These are phyloP conservation scores for Siniperca undulata DNA, from an alignment of 2,797 vertebrate species.

Conservation along the genomic window DNA sequence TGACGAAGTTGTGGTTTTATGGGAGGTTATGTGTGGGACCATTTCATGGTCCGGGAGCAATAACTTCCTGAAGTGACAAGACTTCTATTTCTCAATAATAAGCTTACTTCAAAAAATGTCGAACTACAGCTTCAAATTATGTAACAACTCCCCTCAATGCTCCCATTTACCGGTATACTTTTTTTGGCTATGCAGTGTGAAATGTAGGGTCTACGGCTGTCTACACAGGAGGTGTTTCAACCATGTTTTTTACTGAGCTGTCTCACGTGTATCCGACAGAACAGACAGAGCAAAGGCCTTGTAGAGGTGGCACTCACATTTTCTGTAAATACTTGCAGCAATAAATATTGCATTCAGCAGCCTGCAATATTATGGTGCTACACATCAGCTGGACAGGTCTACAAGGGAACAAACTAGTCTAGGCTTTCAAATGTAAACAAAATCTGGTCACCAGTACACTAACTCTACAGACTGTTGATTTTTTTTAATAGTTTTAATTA, in stretches of 20 bases:
- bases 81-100: neutral
- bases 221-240: too few relatives aligned
- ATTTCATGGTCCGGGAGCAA: neutral
- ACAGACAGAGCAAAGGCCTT: neutral
- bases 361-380: neutral
- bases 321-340: conserved; percentile 12
- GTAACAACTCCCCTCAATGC: neutral
- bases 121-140: conserved; percentile 24
- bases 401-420: neutral
- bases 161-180: neutral
- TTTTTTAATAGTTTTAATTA: neutral
- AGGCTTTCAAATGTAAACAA: neutral
- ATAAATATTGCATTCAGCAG: neutral
- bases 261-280: neutral
- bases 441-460: neutral
- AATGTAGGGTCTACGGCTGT: neutral
- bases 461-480: neutral
- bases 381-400: neutral
- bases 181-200: neutral
- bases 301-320: neutral
- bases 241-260: too few relatives aligned
- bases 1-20: neutral
- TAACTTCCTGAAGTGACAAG: neutral
- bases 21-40: neutral
- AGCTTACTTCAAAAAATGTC: neutral